A percentile compares a stretch with the other conserved stretches of the same genome.
These are phyloP conservation scores for Lasioglossum malachurum DNA, from an alignment of 2,888 invertebrate species.

Conservation along the genomic window DNA sequence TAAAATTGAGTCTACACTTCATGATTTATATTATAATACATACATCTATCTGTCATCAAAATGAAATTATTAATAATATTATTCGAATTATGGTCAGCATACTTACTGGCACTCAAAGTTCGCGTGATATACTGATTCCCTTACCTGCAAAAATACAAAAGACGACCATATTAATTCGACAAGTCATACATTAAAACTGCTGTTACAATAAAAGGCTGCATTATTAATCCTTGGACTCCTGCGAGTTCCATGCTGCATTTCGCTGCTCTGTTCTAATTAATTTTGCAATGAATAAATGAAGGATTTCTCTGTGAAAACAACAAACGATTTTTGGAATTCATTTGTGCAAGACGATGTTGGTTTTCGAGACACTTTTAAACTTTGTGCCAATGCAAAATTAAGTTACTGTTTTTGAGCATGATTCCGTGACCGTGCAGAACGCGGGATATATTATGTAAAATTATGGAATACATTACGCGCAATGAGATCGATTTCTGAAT, in stretches of 20 bases:
- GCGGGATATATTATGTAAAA: constrained; percentile 48
- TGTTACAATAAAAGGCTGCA: neutral
- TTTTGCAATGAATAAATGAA: too few relatives aligned
- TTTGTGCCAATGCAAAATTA: neutral
- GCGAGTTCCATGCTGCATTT: neutral
- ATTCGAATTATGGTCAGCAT: neutral
- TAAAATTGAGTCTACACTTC: neutral
- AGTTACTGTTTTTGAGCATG: constrained; percentile 30
- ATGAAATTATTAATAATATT: neutral
- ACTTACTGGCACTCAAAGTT: neutral
- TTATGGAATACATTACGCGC: constrained; percentile 50
- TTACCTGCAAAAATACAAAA: constrained; percentile 14
- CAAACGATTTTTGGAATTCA: neutral
- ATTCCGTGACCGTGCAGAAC: constrained; percentile 12
- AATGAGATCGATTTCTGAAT: constrained; percentile 49
- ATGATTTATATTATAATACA: neutral
- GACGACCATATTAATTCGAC: neutral
- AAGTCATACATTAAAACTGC: neutral
- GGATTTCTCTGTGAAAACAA: neutral
- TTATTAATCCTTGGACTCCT: neutral
- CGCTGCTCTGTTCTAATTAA: too few relatives aligned
- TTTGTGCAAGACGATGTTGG: neutral
- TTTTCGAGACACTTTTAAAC: neutral
- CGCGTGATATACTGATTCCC: neutral
- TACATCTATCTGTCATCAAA: neutral